Base-by-base conservation (phyloP, 2,797 vertebrate genomes). In the Limnodromus scolopaceus region DNA sequence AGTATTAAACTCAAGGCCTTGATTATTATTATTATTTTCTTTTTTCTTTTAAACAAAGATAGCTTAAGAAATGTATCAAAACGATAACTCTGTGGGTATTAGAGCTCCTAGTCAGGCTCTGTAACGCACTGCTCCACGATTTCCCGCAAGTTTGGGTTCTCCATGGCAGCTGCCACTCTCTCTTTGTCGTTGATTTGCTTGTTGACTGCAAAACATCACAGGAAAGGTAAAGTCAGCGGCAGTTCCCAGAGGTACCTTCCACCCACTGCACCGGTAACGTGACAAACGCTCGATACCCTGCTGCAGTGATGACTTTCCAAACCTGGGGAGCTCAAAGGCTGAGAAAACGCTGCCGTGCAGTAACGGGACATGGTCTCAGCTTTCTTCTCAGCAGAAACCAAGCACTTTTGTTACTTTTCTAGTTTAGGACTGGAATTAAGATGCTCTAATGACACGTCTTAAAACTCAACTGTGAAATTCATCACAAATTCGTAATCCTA, bases 111-210 rank as follows among this genome's bases (percentile, higher is more conserved):
- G 91, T 99, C 99, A 0, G 99, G 99, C 64, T 99, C 99, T 0
- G 97, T 98, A 28, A 99, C 99, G 6, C 99, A 99, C 97, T 99
- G 99, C 94, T 99, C 99, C 97, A 99, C 99, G 3, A 99, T 99
- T 74, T 99, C 99, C 51, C 99, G 97, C 89, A 99, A 97, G 97
- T 98, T 99, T 0, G 99, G 99, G 94, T 99, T 99, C 96, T 99
- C 99, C 99, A 99, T 99, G 1, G 99, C 99, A 4, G 99, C 99
- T 0, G 99, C 99, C 43, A 99, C 99, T 34, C 99, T 98, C 95
- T 99, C 99, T 91, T 99, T 99, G 96, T 99, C 99, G 2, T 99
- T 99, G 98, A 99, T 99, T 98, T 99, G 99, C 92, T 99, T 99
- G 97, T 99, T 99, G 91, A 99, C 99, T 99, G 98, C 63, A 97